These are phyloP conservation scores for Orientallactaga bullata DNA, from an alignment of 2,113 vertebrate species.

Conservation along the genomic window DNA sequence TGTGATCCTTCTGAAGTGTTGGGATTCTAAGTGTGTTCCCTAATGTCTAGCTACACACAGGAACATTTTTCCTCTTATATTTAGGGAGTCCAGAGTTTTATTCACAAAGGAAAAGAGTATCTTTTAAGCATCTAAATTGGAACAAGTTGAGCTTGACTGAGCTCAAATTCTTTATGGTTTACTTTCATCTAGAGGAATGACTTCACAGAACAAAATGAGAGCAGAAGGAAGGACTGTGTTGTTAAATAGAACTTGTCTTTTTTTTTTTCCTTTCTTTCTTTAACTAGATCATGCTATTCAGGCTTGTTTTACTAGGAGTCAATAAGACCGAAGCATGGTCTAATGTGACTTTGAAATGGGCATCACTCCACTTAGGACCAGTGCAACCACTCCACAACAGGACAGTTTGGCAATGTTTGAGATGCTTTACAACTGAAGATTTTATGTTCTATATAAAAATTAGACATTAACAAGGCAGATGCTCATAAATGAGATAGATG, in stretches of 20 bases:
- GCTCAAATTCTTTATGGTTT: neutral
- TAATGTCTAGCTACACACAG: neutral
- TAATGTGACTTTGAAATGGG: constrained; percentile 51
- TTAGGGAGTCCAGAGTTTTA: neutral
- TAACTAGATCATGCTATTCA: neutral
- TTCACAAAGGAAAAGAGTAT: neutral
- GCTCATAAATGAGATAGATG: constrained; percentile 63
- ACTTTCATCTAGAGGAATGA: neutral
- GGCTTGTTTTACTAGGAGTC: constrained; percentile 48
- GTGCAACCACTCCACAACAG: neutral
- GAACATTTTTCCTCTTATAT: neutral
- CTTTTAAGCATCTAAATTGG: neutral
- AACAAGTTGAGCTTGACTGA: neutral
- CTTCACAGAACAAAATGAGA: neutral
- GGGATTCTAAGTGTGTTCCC: too few species aligned
- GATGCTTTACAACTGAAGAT: constrained; percentile 18
- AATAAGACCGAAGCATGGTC: neutral
- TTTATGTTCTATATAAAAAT: constrained; percentile 19
- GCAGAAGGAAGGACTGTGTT: neutral
- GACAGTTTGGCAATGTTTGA: constrained; percentile 5
- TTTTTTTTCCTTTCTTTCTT: neutral
- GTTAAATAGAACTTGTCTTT: neutral
- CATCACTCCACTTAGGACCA: neutral
- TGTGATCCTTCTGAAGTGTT: neutral
- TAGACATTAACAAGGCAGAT: constrained; percentile 47